Evolutionary conservation across 2,888 invertebrate genomes (phyloP).

Genomic region (Sphaerophoria rueppellii): DNA sequence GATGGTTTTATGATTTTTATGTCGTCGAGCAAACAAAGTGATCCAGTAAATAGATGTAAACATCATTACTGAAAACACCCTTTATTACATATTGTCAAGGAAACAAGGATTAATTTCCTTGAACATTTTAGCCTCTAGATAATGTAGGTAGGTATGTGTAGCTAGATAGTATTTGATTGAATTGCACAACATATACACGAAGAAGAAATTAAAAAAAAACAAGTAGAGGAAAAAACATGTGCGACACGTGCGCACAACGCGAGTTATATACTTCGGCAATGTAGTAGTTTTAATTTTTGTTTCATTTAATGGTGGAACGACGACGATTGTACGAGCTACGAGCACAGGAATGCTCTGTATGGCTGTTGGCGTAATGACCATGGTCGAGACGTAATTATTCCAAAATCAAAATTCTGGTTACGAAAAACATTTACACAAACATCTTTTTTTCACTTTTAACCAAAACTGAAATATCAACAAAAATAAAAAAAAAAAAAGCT

Average conservation of each 20-base stretch:
- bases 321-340: not conserved
- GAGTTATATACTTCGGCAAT: constrained; percentile 37
- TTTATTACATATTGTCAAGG: constrained; percentile 16
- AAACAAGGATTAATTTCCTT: constrained; percentile 66
- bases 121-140: constrained; percentile 27
- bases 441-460: not conserved
- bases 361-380: constrained; percentile 3
- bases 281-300: constrained; percentile 28
- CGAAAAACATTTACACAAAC: not conserved
- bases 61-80: constrained; percentile 7
- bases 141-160: constrained; percentile 8
- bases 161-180: constrained; percentile 45
- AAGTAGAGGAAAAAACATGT: constrained; percentile 53
- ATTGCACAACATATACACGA: constrained; percentile 45
- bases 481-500: constrained; percentile 11
- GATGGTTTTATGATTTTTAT: too few relatives aligned
- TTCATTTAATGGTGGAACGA: not conserved
- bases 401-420: not conserved
- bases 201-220: not conserved
- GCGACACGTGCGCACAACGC: constrained; percentile 70
- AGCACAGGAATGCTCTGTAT: constrained; percentile 36
- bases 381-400: constrained; percentile 51
- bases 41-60: not conserved
- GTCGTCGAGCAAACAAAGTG: not conserved
- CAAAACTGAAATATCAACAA: not conserved